Conservation (phyloP, 2,888 invertebrate species). For the Dryadula phaetusa region DNA sequence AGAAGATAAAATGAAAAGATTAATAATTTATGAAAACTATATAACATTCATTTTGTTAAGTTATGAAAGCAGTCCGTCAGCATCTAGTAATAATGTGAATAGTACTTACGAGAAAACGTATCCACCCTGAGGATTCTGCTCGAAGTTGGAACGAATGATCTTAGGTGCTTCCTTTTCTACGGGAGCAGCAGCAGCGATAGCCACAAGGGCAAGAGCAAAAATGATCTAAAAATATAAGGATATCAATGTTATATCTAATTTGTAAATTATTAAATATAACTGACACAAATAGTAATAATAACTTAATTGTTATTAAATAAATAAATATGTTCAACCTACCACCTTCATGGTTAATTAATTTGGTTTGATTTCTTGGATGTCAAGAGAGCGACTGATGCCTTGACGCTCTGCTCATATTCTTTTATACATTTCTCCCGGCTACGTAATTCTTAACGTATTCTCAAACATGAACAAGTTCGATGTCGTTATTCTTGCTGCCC, state of each 20-base stretch:
- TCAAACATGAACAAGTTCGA: conserved; percentile 62
- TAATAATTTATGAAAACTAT: too few relatives aligned
- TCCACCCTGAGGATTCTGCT: conserved; percentile 60
- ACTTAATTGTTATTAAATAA: not conserved
- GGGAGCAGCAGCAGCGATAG: conserved; percentile 60
- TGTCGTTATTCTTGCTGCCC: conserved; percentile 61
- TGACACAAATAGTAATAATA: too few relatives aligned
- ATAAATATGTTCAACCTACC: conserved; percentile 58
- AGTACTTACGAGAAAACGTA: conserved; percentile 59
- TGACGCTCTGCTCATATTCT: conserved; percentile 63
- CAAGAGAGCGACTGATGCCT: conserved; percentile 74
- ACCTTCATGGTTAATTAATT: conserved; percentile 72
- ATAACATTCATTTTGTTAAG: too few relatives aligned
- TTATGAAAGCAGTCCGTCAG: too few relatives aligned
- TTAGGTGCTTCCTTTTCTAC: conserved; percentile 47
- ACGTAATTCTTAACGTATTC: conserved; percentile 67
- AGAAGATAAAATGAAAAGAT: too few relatives aligned
- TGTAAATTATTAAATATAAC: not conserved
- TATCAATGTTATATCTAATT: not conserved
- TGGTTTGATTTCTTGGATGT: conserved; percentile 61
- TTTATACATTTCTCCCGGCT: conserved; percentile 75
- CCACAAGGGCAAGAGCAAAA: conserved; percentile 67
- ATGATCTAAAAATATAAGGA: conserved; percentile 53
- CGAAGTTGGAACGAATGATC: conserved; percentile 59
- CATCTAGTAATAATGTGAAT: not conserved